Base-by-base conservation (phyloP, 1,140 invertebrate genomes). In the Zaprionus kolodkinae region DNA sequence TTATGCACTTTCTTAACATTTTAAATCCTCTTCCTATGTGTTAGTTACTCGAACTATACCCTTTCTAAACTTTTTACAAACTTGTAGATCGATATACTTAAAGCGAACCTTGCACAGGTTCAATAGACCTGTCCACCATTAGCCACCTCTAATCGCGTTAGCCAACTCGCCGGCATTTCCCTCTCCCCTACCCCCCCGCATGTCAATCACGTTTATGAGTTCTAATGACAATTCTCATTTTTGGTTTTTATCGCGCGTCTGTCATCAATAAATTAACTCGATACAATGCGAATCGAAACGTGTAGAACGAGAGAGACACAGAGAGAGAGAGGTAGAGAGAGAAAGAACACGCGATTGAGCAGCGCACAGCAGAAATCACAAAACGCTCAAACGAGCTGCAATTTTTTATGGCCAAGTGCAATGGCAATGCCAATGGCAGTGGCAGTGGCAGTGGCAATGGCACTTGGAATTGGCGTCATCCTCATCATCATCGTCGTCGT, bases 181-280 rank as follows among this genome's bases (percentile, higher is more conserved):
- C n/a, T n/a, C n/a, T n/a, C n/a, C n/a, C n/a, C n/a, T n/a, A n/a
- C n/a, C n/a, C 30, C 13, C 21, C 21, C 30, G 55, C 45, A 62
- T 81, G 85, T 89, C 82, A 83, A 91, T 91, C 87, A 87, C 64
- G 52, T 73, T 84, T 91, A 91, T 91, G 87, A 91, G 75, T 80
- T 88, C 84, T 91, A 91, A 91, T 91, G 88, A 91, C 82, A 84
- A 73, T 81, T 88, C 84, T 69, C 80, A 81, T 87, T 87, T 87
- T 88, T 86, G 76, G 70, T 84, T 84, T 87, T 91, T 91, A 91
- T 91, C 87, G 76, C 78, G 64, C 78, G 87, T 91, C 87, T 91
- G 83, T 79, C 83, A 91, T 91, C 87, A 91, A 83, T 84, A 87
- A 91, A 91, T 91, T 91, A 91, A 91, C 78, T 91, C 80, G 73